Conservation (phyloP, 2,797 vertebrate species). For the Sylvia borin region DNA sequence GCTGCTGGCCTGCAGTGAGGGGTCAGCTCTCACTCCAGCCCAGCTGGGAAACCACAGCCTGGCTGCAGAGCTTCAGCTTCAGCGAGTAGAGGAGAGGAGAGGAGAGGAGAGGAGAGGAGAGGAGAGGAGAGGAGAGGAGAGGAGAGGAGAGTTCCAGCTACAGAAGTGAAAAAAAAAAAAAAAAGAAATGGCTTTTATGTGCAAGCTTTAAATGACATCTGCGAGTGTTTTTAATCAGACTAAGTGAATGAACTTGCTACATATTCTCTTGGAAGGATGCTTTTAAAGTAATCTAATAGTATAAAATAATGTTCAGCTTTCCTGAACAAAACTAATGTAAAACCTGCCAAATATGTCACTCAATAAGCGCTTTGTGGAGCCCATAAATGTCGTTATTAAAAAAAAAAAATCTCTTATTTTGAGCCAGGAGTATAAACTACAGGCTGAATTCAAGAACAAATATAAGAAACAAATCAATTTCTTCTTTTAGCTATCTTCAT, state of each 20-base stretch:
- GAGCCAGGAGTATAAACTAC: background rate
- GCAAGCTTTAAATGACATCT: background rate
- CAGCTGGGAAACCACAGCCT: no score
- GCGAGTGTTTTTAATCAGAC: background rate
- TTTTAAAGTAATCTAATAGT: slow-evolving; percentile 40
- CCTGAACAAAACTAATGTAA: background rate
- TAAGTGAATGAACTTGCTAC: background rate
- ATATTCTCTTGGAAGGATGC: background rate
- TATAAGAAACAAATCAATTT: background rate
- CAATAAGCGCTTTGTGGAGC: background rate
- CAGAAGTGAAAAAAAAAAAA: background rate
- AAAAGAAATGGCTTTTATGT: background rate
- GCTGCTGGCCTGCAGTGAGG: background rate
- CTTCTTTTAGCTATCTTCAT: background rate
- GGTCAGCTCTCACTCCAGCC: background rate
- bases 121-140: no score
- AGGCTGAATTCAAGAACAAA: background rate
- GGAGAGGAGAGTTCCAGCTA: background rate
- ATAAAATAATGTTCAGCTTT: slow-evolving; percentile 11
- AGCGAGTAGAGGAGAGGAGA: no score
- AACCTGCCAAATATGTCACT: slow-evolving; percentile 5
- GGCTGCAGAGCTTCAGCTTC: no score
- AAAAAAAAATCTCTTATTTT: background rate
- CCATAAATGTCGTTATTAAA: background rate
- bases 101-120: no score